Evolutionary conservation across 2,888 invertebrate species (phyloP), one percentile per base, ranked within the genome.

Genomic region (Metalampra italica): DNA sequence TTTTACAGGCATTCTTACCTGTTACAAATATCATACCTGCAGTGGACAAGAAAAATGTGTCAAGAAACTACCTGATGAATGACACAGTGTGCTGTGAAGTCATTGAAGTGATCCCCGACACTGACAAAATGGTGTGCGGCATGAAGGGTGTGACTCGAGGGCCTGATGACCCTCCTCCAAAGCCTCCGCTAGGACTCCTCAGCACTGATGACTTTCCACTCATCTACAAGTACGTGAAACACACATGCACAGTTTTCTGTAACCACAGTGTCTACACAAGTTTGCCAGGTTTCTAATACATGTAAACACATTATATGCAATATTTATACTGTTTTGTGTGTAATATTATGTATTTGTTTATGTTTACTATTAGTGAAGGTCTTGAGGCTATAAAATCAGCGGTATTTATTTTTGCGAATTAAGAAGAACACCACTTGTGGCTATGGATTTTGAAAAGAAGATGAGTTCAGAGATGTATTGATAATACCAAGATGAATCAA

Each of bases 61-160:
- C 93, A 78, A 93, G 95, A 79, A 91, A 91, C 84, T 96, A 94
- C 91, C 92, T 93, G 83, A 92, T 92, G 84, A 94, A 94, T 90
- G 96, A 96, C 89, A 93, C 94, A 66, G 94, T 97, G 51, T 95
- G 96, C 91, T 96, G 96, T 82, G 96, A 96, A 91, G 94, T 96
- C 46, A 91, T 96, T 68, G 96, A 95, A 91, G 94, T 96, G 56
- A 95, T 94, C 76, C 93, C 95, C 43, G 96, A 96, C 79, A 93
- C 94, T 47, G 96, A 96, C 88, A 96, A 96, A 90, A 93, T 97
- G 90, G 93, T 94, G 66, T 93, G 95, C 79, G 95, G 96, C 79
- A 95, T 96, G 95, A 94, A 95, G 84, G 95, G 95, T 55, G 90
- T 93, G 61, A 92, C 94, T 62, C 91, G 93, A 68, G 91, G 91